Evolutionary conservation across 2,888 invertebrate genomes (phyloP).

Genomic region (Hypomecis punctinalis): DNA sequence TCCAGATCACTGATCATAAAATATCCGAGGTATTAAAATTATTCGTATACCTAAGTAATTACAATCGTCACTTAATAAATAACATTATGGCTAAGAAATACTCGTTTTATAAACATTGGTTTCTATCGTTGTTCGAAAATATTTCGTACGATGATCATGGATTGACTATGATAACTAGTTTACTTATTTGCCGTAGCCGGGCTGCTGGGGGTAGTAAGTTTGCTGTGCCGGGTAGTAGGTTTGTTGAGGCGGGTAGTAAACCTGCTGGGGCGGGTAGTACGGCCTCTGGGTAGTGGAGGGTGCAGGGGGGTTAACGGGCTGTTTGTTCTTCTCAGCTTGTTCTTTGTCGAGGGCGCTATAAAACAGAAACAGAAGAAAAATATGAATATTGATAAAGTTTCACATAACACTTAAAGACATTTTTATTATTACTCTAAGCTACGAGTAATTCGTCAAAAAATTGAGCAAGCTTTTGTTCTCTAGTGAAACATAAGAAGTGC

Average conservation of each 20-base stretch:
- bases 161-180: conserved; percentile 28
- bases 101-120: conserved; percentile 33
- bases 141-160: conserved; percentile 41
- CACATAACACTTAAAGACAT: no score
- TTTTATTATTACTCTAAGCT: no score
- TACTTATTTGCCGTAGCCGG: conserved; percentile 44
- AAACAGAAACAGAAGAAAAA: conserved; percentile 24
- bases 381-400: neutral
- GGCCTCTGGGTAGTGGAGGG: conserved; percentile 45
- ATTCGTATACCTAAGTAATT: conserved; percentile 51
- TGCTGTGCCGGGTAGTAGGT: conserved; percentile 40
- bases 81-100: conserved; percentile 38
- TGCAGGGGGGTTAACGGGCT: conserved; percentile 30
- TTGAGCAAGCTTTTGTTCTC: no score
- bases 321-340: conserved; percentile 32
- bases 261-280: conserved; percentile 42
- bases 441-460: no score
- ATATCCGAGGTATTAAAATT: conserved; percentile 51
- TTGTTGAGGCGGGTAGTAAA: conserved; percentile 46
- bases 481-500: no score
- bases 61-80: conserved; percentile 33
- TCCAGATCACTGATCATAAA: conserved; percentile 62
- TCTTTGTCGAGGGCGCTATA: conserved; percentile 41
- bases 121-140: conserved; percentile 39
- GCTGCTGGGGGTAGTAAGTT: conserved; percentile 44